Percentiles rank a stretch among this genome's conserved stretches.
Evolutionary conservation across 2,797 vertebrate genomes (phyloP).

Genomic region (Rhinogobio ventralis): DNA sequence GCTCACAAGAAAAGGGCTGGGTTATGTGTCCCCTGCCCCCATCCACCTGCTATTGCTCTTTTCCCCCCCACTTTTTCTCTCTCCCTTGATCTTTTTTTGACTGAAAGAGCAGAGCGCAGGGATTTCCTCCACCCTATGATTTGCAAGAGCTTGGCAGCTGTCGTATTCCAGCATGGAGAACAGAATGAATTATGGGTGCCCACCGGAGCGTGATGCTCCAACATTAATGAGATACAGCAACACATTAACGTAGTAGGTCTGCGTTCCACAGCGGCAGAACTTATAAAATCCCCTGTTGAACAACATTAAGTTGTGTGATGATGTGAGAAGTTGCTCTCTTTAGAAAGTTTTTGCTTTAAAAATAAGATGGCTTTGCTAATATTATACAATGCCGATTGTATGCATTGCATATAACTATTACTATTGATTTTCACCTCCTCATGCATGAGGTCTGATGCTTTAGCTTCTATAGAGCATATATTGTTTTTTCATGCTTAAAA

Average conservation of each 20-base stretch:
- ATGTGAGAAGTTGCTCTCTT: not conserved
- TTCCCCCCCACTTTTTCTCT: conserved; percentile 17
- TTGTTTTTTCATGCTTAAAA: not conserved
- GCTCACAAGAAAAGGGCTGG: not conserved
- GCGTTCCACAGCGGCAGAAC: conserved; percentile 65
- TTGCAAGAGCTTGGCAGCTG: conserved; percentile 69
- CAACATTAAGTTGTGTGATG: conserved; percentile 19
- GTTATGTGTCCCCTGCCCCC: conserved; percentile 23
- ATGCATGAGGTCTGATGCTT: not conserved
- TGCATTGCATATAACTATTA: conserved; percentile 18
- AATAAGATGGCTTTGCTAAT: not conserved
- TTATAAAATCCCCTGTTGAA: conserved; percentile 50
- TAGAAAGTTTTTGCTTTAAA: conserved; percentile 2
- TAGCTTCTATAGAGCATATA: not conserved
- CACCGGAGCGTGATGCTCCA: conserved; percentile 57
- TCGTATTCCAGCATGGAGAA: conserved; percentile 64
- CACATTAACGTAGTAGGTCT: conserved; percentile 44
- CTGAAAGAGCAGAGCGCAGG: conserved; percentile 23
- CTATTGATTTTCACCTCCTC: not conserved
- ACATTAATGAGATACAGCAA: conserved; percentile 69
- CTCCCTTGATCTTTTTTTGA: conserved; percentile 3
- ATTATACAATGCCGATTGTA: not conserved
- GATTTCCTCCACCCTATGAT: conserved; percentile 63
- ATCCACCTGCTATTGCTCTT: not conserved
- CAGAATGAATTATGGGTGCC: conserved; percentile 61